Evolutionary conservation across 2,797 vertebrate genomes (phyloP).

Genomic region (Macroramphosus scolopax): DNA sequence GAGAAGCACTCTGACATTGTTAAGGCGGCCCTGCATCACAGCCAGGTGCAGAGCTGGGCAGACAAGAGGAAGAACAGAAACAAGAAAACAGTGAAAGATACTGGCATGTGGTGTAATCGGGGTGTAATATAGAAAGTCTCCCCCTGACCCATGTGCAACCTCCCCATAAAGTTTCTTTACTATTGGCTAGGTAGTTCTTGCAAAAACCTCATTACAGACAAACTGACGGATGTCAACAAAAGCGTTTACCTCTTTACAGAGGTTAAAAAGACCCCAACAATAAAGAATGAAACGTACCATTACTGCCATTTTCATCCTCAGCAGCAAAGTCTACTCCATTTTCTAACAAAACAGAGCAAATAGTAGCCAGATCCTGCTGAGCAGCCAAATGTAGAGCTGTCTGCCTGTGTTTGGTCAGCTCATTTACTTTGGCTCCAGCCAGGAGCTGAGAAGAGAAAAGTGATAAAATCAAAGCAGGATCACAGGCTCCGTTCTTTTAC

Average conservation of each 20-base stretch:
- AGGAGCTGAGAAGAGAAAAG: constrained; percentile 80
- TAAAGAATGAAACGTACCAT: constrained; percentile 78
- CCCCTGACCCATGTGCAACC: no score
- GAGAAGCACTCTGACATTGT: constrained; percentile 92
- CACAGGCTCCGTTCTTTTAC: neutral
- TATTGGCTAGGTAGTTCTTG: no score
- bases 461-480: constrained; percentile 4
- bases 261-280: no score
- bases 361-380: constrained; percentile 95
- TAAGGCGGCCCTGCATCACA: constrained; percentile 96
- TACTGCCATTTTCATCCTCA: constrained; percentile 96
- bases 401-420: constrained; percentile 97
- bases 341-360: constrained; percentile 96
- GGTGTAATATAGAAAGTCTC: no score
- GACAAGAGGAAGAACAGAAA: neutral
- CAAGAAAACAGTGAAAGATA: no score
- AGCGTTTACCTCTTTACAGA: no score
- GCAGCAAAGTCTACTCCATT: constrained; percentile 94
- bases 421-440: constrained; percentile 95
- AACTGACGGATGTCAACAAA: no score
- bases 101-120: no score
- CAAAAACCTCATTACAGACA: no score
- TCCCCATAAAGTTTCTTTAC: no score
- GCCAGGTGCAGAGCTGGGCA: constrained; percentile 91
- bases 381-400: constrained; percentile 94